Percentiles rank a stretch among this genome's conserved stretches.
Evolutionary conservation across 2,113 vertebrate species (phyloP).

Genomic region (Bambusicola thoracicus): DNA sequence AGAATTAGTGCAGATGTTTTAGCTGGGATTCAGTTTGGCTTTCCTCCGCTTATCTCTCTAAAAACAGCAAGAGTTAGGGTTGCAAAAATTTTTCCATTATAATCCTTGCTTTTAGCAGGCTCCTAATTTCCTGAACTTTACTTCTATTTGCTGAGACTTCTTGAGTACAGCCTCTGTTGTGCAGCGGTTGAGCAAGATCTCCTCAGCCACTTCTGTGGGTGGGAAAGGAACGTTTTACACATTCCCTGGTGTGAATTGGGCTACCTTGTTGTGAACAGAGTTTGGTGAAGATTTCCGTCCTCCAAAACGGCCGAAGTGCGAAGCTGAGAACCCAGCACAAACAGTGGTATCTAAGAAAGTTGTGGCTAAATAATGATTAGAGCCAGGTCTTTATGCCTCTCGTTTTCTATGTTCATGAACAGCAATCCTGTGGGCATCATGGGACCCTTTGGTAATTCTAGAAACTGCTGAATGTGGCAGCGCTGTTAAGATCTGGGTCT

Average conservation of each 20-base stretch:
- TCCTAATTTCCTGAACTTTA: background rate
- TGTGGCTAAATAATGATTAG: background rate
- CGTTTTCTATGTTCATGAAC: background rate
- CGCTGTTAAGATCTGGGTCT: background rate
- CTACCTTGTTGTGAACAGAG: background rate
- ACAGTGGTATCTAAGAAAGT: background rate
- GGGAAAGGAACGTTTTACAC: conserved; percentile 8
- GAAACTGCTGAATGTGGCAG: background rate
- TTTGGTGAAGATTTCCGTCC: background rate
- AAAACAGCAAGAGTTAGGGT: conserved; percentile 38
- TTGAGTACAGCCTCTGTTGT: background rate
- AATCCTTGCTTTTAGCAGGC: conserved; percentile 29
- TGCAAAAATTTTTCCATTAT: conserved; percentile 63
- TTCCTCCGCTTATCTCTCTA: conserved; percentile 59
- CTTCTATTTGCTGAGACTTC: conserved; percentile 13
- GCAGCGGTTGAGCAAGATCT: conserved; percentile 15
- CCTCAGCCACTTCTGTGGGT: background rate
- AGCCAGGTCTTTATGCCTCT: background rate
- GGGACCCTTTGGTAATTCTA: background rate
- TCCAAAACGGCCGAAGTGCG: background rate
- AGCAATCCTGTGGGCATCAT: background rate
- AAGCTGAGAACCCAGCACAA: conserved; percentile 4
- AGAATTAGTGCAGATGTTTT: conserved; percentile 33
- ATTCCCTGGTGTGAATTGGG: background rate
- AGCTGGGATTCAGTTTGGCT: conserved; percentile 15